Conservation (phyloP, 2,113 vertebrate species). For the Atrichornis clamosus region DNA sequence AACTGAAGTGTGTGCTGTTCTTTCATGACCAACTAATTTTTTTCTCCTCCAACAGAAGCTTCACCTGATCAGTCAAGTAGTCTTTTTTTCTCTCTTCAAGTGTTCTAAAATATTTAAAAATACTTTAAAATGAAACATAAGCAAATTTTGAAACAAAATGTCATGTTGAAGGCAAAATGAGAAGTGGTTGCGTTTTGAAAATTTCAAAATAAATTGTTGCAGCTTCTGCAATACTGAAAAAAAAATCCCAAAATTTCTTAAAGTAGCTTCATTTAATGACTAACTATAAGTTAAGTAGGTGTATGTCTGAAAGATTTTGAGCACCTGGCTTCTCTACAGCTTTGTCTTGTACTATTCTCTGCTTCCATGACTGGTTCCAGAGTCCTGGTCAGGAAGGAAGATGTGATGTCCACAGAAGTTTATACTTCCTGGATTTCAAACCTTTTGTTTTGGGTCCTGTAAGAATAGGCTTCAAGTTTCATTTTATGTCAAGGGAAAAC, state of each 20-base stretch:
- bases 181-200: background rate
- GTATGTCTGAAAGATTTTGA: background rate
- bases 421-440: conserved; percentile 26
- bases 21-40: background rate
- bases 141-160: background rate
- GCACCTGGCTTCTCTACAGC: background rate
- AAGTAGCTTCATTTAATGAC: background rate
- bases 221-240: background rate
- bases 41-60: background rate
- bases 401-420: background rate
- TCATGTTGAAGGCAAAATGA: background rate
- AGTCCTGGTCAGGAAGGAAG: background rate
- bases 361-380: background rate
- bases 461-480: conserved; percentile 9
- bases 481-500: conserved; percentile 31
- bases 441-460: background rate
- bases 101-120: background rate
- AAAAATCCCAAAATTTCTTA: background rate
- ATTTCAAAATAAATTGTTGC: background rate
- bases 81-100: background rate
- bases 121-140: background rate
- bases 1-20: background rate
- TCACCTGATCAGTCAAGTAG: background rate
- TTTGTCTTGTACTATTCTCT: background rate
- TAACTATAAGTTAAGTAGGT: background rate